phyloP scores from a whole-genome alignment of 2,113 vertebrate genomes.

The Elephas maximus region DNA sequence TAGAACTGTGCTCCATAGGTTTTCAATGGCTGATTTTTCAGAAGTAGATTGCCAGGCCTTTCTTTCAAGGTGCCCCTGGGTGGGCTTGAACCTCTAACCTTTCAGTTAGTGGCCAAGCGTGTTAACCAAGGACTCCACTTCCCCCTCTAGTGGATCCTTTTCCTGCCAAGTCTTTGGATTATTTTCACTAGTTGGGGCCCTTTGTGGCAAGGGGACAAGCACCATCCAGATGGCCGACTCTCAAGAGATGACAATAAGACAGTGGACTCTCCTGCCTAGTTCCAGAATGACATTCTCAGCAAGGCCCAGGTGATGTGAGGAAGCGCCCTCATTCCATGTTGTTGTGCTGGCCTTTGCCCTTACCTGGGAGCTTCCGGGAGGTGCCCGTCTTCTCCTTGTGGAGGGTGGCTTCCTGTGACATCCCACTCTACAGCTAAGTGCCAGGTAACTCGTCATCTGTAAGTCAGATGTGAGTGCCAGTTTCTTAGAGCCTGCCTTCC shows the following conservation, averaged over 20 bases:
- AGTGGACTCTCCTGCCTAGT: neutral
- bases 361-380: neutral
- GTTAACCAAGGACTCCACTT: neutral
- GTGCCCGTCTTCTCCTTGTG: neutral
- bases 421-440: neutral
- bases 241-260: neutral
- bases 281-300: neutral
- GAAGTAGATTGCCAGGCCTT: neutral
- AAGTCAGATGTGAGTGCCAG: neutral
- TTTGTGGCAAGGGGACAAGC: neutral
- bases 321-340: accelerated
- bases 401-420: neutral
- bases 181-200: neutral
- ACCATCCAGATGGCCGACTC: neutral
- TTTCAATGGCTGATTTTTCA: too few relatives aligned
- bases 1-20: neutral
- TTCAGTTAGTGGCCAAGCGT: neutral
- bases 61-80: too few relatives aligned
- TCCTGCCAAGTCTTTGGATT: neutral
- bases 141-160: neutral
- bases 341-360: neutral
- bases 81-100: neutral
- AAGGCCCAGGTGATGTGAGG: neutral
- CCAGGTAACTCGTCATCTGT: neutral
- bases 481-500: neutral